Base-by-base conservation (phyloP, 2,888 invertebrate genomes). In the Pecten maximus region DNA sequence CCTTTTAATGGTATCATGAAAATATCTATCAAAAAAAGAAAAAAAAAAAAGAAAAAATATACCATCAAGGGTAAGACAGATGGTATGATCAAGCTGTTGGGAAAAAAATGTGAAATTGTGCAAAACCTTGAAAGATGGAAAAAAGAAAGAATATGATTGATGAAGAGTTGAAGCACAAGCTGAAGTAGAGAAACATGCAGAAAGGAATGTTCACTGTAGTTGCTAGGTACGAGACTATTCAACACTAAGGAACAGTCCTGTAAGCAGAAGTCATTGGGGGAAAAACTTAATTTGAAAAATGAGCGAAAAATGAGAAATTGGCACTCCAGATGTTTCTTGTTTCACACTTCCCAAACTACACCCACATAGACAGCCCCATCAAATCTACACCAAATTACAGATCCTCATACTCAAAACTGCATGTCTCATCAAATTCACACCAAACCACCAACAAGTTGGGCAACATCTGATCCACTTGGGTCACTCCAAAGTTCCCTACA, bases 141-240 rank as follows among this genome's bases (percentile, higher is more conserved):
- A 74, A n/a, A 54, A 19, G 54, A 54, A 74, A 35, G 28, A 74
- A 54, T 23, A 74, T 74, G 74, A 74, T 74, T 74, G 74, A 74
- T 74, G 74, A 6, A 23, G 35, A 35, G 35, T 6, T 23, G 74
- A 74, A 74, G 23, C 28, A 74, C 35, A 35, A 74, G 19, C 54
- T 54, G 54, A 3, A n/a, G 28, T 4, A 35, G 35, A 35, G 74
- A 74, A 74, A 74, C 35, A 74, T 74, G 74, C 35, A 28, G 28
- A 74, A 12, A 74, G 35, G 74, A 74, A 74, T 74, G 74, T 74
- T 74, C 74, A 8, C 12, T 2, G 28, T 35, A 23, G 35, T 74
- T 54, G 3, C 23, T 10, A 23, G 23, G 50, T 19, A 19, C n/a
- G n/a, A 54, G 50, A 12, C 50, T 54, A 16, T 44, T 44, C n/a